Percentiles rank a stretch among this genome's conserved stretches.
Evolutionary conservation across 2,888 invertebrate species (phyloP).

Genomic region (Andricus curvator): DNA sequence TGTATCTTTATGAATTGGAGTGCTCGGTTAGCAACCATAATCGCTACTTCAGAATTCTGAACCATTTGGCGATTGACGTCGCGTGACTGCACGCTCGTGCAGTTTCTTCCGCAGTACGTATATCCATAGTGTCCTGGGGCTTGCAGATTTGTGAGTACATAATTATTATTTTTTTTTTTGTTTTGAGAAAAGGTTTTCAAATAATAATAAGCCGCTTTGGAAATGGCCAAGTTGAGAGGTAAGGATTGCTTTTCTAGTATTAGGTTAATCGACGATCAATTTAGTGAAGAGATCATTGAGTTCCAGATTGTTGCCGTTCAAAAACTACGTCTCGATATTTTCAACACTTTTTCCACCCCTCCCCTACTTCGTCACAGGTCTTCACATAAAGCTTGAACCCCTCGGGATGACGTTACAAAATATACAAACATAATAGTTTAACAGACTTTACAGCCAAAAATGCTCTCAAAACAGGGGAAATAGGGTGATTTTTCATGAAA

Average conservation of each 20-base stretch:
- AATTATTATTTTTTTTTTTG: not conserved
- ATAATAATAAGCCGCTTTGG: not conserved
- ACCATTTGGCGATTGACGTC: conserved; percentile 69
- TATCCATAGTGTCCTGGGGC: not conserved
- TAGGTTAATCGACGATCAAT: not conserved
- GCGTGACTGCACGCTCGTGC: conserved; percentile 59
- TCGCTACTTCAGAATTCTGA: conserved; percentile 43
- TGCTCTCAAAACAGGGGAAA: too few relatives aligned
- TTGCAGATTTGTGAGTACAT: not conserved
- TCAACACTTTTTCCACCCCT: too few relatives aligned
- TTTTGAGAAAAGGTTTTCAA: not conserved
- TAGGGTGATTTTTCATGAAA: too few relatives aligned
- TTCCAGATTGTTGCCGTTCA: not conserved
- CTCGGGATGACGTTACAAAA: too few relatives aligned
- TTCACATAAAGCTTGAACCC: too few relatives aligned
- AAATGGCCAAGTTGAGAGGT: not conserved
- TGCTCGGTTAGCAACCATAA: conserved; percentile 21
- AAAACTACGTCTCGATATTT: too few relatives aligned
- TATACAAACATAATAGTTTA: too few relatives aligned
- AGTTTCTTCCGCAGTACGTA: conserved; percentile 21
- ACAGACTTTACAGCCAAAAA: too few relatives aligned
- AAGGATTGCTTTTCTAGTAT: not conserved
- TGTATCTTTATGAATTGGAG: conserved; percentile 39
- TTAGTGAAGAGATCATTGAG: not conserved
- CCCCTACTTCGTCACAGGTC: too few relatives aligned